Evolutionary conservation across 1,140 invertebrate species (phyloP).

Genomic region (Drosophila melanogaster): DNA sequence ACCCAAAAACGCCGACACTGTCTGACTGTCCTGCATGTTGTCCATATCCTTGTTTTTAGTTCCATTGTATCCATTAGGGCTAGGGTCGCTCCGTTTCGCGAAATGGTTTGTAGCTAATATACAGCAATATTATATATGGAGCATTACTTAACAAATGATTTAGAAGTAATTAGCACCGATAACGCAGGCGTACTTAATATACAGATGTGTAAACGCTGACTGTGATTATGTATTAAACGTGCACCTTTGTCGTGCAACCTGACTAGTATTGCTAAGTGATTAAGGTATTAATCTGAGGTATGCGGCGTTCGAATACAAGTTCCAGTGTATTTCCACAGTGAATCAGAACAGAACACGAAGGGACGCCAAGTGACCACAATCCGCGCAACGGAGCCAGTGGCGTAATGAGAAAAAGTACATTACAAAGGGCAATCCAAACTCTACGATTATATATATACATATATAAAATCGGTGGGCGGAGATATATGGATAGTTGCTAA

Average conservation of each 20-base stretch:
- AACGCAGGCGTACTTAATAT: not conserved
- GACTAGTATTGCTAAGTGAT: not conserved
- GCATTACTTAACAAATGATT: not conserved
- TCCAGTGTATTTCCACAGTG: slow-evolving; percentile 1
- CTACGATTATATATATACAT: slow-evolving; percentile 13
- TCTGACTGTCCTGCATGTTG: slow-evolving; percentile 70
- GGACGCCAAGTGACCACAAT: slow-evolving; percentile 27
- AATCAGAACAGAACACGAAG: slow-evolving; percentile 33
- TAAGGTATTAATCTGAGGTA: slow-evolving; percentile 8
- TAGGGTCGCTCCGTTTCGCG: not conserved
- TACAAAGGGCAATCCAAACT: slow-evolving; percentile 19
- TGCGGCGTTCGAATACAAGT: not conserved
- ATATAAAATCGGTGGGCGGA: not conserved
- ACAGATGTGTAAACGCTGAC: not conserved
- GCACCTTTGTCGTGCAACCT: not conserved
- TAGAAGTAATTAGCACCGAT: not conserved
- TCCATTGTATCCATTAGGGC: not conserved
- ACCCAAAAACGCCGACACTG: slow-evolving; percentile 46
- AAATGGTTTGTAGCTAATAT: not conserved
- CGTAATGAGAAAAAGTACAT: slow-evolving; percentile 40
- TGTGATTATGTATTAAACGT: not conserved
- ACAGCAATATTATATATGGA: not conserved
- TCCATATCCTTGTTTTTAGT: slow-evolving; percentile 22
- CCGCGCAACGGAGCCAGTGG: slow-evolving; percentile 24
- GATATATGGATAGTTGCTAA: slow-evolving; percentile 51